Evolutionary conservation across 2,888 invertebrate species (phyloP).

Genomic region (Melinaea marsaeus): DNA sequence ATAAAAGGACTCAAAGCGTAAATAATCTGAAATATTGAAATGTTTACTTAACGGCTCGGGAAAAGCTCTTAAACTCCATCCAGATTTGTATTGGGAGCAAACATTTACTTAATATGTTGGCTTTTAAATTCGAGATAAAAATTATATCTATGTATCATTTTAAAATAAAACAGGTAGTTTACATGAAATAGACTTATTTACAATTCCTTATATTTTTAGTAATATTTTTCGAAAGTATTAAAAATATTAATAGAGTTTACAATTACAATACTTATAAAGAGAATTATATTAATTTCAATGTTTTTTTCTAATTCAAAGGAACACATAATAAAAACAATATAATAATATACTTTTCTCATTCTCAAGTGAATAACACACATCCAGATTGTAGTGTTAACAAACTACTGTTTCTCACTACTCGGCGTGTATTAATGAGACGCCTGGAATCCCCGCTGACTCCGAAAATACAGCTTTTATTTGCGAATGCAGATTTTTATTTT

Average conservation of each 20-base stretch:
- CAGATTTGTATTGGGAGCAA: constrained; percentile 27
- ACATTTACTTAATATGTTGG: constrained; percentile 19
- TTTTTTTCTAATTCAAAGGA: too few relatives aligned
- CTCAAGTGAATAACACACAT: constrained; percentile 7
- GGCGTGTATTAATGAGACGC: constrained; percentile 26
- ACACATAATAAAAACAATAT: neutral
- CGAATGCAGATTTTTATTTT: constrained; percentile 5
- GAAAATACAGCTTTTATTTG: constrained; percentile 40
- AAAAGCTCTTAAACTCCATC: constrained; percentile 26
- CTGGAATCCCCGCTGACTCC: constrained; percentile 27
- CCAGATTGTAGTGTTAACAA: constrained; percentile 19
- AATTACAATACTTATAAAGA: too few relatives aligned
- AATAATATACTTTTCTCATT: neutral
- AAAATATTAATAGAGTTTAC: too few relatives aligned
- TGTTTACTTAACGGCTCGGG: constrained; percentile 27
- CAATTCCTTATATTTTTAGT: too few relatives aligned
- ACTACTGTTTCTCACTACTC: constrained; percentile 15
- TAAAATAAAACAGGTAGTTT: neutral
- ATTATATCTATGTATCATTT: neutral
- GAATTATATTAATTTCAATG: too few relatives aligned
- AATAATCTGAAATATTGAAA: constrained; percentile 19
- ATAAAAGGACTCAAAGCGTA: neutral
- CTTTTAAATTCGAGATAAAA: constrained; percentile 17
- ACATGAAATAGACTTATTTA: constrained; percentile 8
- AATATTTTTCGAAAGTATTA: too few relatives aligned